Conservation (phyloP, 2,888 invertebrate species). For the Nomada hirtipes region DNA sequence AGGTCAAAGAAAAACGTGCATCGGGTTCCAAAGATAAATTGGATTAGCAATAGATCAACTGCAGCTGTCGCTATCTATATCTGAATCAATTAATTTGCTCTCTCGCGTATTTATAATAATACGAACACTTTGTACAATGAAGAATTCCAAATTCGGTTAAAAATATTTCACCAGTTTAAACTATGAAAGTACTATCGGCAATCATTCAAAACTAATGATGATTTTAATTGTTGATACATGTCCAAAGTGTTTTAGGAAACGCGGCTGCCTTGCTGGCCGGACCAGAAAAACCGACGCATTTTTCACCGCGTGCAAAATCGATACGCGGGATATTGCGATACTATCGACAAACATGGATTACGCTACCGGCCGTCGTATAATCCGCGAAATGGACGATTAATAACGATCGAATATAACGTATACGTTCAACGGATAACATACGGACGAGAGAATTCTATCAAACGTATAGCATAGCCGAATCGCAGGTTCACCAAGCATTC, state of each 20-base stretch:
- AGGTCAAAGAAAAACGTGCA: neutral
- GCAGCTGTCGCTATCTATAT: no score
- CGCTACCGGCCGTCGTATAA: constrained; percentile 40
- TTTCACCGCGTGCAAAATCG: constrained; percentile 33
- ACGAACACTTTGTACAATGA: no score
- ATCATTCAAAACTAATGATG: no score
- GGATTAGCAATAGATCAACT: no score
- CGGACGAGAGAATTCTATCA: constrained; percentile 39
- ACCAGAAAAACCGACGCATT: constrained; percentile 9
- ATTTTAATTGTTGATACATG: no score
- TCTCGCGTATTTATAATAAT: no score
- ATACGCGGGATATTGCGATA: constrained; percentile 46
- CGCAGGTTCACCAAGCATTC: neutral
- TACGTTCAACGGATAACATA: constrained; percentile 21
- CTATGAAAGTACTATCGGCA: no score
- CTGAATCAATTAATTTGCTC: no score
- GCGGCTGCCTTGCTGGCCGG: constrained; percentile 13
- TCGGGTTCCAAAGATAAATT: no score
- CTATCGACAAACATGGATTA: constrained; percentile 58
- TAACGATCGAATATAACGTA: constrained; percentile 41
- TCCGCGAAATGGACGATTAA: constrained; percentile 59
- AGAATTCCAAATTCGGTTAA: neutral
- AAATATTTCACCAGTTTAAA: neutral
- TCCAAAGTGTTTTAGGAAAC: constrained; percentile 25
- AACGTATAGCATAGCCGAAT: constrained; percentile 18